Evolutionary conservation across 2,113 vertebrate species (phyloP).

Genomic region (Diadophis punctatus): DNA sequence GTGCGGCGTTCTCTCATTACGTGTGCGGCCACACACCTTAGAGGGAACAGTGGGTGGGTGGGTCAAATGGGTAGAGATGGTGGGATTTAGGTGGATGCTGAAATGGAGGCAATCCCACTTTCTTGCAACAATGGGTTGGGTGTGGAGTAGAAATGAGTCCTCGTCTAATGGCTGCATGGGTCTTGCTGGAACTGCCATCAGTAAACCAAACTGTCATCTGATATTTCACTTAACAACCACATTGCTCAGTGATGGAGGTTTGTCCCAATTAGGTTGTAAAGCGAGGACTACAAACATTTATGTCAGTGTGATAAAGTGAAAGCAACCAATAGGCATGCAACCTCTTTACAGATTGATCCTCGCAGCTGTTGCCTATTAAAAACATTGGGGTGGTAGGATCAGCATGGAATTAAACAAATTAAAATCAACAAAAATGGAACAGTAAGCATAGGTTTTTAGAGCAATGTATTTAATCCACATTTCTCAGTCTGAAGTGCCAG

Average conservation of each 20-base stretch:
- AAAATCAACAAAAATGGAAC: neutral
- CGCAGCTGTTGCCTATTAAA: neutral
- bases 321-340: neutral
- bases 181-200: neutral
- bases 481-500: neutral
- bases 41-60: too few relatives aligned
- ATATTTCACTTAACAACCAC: neutral
- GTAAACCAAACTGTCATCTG: neutral
- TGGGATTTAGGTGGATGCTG: neutral
- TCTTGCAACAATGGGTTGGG: neutral
- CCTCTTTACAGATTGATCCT: conserved; percentile 23
- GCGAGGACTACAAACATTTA: neutral
- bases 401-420: neutral
- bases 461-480: neutral
- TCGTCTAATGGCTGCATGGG: neutral
- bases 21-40: too few relatives aligned
- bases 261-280: neutral
- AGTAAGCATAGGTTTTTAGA: neutral
- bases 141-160: neutral
- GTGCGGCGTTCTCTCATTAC: too few relatives aligned
- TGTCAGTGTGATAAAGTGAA: conserved; percentile 2
- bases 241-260: neutral
- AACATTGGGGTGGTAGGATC: neutral
- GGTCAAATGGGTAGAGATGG: neutral
- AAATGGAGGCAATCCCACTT: neutral